phyloP scores from a whole-genome alignment of 2,797 vertebrate genomes.

The Leucoraja ocellata region DNA sequence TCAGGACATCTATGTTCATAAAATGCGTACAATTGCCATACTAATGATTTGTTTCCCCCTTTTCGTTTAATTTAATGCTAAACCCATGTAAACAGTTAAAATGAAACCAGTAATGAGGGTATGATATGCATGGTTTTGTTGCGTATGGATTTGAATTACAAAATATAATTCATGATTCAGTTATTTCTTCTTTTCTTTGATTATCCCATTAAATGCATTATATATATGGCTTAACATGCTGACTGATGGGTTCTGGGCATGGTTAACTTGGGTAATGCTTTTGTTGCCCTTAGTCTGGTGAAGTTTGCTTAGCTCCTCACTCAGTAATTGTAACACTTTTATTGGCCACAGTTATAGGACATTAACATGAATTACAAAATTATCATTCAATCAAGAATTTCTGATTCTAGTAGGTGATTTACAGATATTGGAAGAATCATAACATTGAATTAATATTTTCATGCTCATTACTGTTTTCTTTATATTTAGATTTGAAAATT shows the following conservation, averaged over 20 bases:
- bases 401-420: neutral
- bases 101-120: neutral
- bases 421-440: neutral
- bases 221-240: neutral
- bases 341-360: neutral
- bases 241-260: neutral
- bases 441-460: neutral
- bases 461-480: neutral
- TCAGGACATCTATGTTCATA: slow-evolving; percentile 23
- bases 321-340: neutral
- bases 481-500: neutral
- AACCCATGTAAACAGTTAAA: neutral
- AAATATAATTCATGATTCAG: neutral
- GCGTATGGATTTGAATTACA: neutral
- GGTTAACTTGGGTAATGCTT: neutral
- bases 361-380: neutral
- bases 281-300: neutral
- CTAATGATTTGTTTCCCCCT: neutral
- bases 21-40: neutral
- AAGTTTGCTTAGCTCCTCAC: neutral
- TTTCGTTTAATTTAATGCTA: neutral
- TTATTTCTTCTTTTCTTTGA: neutral
- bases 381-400: neutral
- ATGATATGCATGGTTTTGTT: neutral
- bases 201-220: neutral